Evolutionary conservation across 2,113 vertebrate species (phyloP), one percentile per base, ranked within the genome.

Genomic region (Nansenia antarctica): DNA sequence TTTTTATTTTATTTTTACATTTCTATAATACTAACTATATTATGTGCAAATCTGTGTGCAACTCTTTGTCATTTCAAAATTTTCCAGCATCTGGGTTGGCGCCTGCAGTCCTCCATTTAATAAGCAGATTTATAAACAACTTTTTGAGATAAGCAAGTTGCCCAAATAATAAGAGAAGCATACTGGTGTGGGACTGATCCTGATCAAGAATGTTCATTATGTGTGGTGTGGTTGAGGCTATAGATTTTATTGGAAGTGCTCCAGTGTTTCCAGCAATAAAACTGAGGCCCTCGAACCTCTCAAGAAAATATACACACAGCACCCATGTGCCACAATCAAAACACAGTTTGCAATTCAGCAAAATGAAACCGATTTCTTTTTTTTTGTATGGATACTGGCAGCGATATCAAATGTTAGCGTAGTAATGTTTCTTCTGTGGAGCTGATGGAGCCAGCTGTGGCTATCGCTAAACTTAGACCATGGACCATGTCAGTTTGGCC

Each of bases 301-400:
- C 70, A 62, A 55, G 67, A 60, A 64, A 66, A 67, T 64, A 84
- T 77, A 78, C 78, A 80, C 62, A 70, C 79, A 80, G 70, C 24
- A 80, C 65, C 66, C 81, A 85, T 78, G 77, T 78, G 86, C 79
- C 82, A 82, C 78, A 87, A 85, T 84, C 74, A 77, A 77, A 90
- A 85, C 72, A 82, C 27, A 42, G 58, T 73, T 73, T 82, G 70
- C 74, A 32, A 76, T 65, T 85, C 85, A 85, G 88, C 81, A 74
- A 34, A 83, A 82, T 65, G 39, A 74, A 75, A 47, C 4, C 20
- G n/a, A 37, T 1, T 34, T n/a, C n/a, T n/a, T n/a, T n/a, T n/a
- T n/a, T n/a, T n/a, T 60, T 86, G 82, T 77, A 88, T 82, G 73
- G 72, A 79, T 45, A 70, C 79, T 87, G 87, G 84, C 85, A 80